These are phyloP conservation scores for Erebia aethiops DNA, from an alignment of 2,888 invertebrate genomes.

Conservation along the genomic window DNA sequence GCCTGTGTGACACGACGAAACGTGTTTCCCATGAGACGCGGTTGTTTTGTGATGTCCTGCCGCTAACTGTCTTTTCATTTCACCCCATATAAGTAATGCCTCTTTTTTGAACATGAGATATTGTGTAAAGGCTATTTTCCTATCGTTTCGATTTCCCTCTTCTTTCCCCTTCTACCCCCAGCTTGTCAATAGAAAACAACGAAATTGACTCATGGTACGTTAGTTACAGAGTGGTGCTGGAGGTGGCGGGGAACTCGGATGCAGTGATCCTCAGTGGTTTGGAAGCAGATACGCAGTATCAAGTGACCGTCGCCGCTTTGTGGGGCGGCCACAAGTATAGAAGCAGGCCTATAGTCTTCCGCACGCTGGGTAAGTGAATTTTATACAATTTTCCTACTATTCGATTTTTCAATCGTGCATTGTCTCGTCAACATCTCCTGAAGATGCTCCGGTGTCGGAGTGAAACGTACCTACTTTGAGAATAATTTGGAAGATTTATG, in stretches of 20 bases:
- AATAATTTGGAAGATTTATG: too few species aligned
- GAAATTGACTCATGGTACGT: conserved; percentile 85
- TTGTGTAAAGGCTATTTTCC: background rate
- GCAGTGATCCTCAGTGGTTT: conserved; percentile 92
- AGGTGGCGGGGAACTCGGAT: conserved; percentile 94
- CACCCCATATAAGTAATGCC: background rate
- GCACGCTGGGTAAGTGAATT: conserved; percentile 88
- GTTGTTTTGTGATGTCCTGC: too few species aligned
- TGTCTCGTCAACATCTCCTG: too few species aligned
- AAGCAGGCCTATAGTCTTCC: conserved; percentile 94
- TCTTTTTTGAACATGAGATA: background rate
- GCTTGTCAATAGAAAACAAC: conserved; percentile 66
- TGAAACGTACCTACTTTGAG: too few species aligned
- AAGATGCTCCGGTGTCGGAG: too few species aligned
- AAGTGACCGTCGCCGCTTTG: conserved; percentile 92
- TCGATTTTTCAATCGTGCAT: too few species aligned
- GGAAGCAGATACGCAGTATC: conserved; percentile 94
- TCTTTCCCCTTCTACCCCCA: conserved; percentile 54
- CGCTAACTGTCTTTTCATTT: too few species aligned
- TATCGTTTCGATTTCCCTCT: conserved; percentile 14
- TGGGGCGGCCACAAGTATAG: conserved; percentile 92
- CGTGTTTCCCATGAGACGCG: too few species aligned
- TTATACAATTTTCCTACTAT: too few species aligned
- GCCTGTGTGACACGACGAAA: too few species aligned
- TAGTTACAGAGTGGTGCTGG: conserved; percentile 97